Conservation (phyloP, 1,140 invertebrate species). For the Heliothis subflexa region DNA sequence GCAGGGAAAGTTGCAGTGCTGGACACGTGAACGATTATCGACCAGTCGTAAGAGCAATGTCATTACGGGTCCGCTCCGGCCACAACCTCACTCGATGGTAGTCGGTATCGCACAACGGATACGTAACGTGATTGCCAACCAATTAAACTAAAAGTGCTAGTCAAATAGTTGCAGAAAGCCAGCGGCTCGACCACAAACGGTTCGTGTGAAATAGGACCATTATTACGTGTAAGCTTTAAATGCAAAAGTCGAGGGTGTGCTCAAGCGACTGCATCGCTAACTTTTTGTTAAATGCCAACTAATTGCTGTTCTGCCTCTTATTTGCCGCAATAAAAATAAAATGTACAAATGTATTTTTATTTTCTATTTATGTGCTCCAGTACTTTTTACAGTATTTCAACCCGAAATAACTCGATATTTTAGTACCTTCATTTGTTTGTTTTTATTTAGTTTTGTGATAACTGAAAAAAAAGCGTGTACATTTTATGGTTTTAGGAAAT, state of each 20-base stretch:
- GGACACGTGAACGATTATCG: too few species aligned
- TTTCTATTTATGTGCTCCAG: conserved; percentile 7
- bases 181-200: conserved; percentile 16
- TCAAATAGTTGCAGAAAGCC: conserved; percentile 34
- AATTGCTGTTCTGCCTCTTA: conserved; percentile 22
- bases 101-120: background rate
- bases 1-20: too few species aligned
- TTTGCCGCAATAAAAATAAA: conserved; percentile 21
- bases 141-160: conserved; percentile 22
- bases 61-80: too few species aligned
- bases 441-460: too few species aligned
- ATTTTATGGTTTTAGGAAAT: too few species aligned
- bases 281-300: conserved; percentile 38
- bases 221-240: conserved; percentile 36
- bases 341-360: background rate
- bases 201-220: conserved; percentile 34
- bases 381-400: background rate
- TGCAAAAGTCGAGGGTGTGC: conserved; percentile 26
- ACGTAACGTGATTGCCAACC: conserved; percentile 18
- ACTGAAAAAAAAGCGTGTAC: too few species aligned
- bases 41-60: too few species aligned
- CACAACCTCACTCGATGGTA: background rate
- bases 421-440: background rate
- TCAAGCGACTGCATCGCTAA: conserved; percentile 31
- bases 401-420: background rate